Conservation (phyloP, 2,888 invertebrate species). For the Hoplodrina blanda region DNA sequence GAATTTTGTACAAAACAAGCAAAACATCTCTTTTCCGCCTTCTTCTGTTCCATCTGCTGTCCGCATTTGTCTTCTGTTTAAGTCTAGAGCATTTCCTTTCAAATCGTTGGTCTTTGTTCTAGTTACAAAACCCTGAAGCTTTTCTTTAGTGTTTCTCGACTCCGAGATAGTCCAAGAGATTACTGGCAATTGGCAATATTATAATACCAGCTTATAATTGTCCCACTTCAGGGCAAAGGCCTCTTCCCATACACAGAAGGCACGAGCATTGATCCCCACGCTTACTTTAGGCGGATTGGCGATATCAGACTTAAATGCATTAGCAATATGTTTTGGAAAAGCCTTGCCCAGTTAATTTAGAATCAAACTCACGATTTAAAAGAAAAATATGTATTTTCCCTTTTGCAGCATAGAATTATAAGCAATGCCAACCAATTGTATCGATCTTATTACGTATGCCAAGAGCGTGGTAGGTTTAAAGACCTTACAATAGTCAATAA, state of each 20-base stretch:
- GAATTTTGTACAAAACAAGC: too few relatives aligned
- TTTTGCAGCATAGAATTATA: not conserved
- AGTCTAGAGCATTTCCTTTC: not conserved
- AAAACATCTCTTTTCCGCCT: not conserved
- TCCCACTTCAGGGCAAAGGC: too few relatives aligned
- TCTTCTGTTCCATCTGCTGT: not conserved
- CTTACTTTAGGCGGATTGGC: too few relatives aligned
- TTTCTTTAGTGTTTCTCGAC: not conserved
- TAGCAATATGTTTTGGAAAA: too few relatives aligned
- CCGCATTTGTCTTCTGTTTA: not conserved
- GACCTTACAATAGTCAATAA: slow-evolving; percentile 27
- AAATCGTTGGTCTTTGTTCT: not conserved
- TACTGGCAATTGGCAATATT: not conserved
- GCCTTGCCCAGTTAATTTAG: not conserved
- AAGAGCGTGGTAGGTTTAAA: slow-evolving; percentile 23
- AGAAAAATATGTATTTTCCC: slow-evolving; percentile 20
- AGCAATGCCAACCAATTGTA: slow-evolving; percentile 6
- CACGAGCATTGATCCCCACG: too few relatives aligned
- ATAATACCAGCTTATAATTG: too few relatives aligned
- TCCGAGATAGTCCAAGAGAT: not conserved
- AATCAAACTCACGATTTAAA: slow-evolving; percentile 4
- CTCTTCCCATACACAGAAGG: too few relatives aligned
- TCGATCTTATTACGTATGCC: slow-evolving; percentile 33
- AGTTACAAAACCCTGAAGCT: not conserved
- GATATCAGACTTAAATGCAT: too few relatives aligned